Evolutionary conservation across 2,888 invertebrate species (phyloP).

Genomic region (Phyllotreta striolata): DNA sequence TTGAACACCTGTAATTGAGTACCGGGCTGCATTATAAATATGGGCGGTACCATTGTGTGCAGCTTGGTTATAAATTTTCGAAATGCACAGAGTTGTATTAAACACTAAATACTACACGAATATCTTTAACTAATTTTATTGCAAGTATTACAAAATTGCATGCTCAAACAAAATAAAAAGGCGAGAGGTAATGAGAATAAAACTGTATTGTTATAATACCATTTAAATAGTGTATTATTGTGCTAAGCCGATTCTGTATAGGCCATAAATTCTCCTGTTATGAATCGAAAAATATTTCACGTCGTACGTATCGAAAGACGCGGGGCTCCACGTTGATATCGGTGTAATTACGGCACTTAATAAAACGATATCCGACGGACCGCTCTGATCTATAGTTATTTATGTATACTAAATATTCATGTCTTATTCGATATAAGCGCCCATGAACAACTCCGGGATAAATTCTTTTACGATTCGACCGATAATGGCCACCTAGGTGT

Average conservation of each 20-base stretch:
- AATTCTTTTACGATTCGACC: slow-evolving; percentile 40
- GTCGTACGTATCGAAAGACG: slow-evolving; percentile 47
- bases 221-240: neutral
- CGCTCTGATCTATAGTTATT: slow-evolving; percentile 44
- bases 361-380: slow-evolving; percentile 48
- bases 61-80: slow-evolving; percentile 48
- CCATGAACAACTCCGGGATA: slow-evolving; percentile 50
- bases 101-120: neutral
- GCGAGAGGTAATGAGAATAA: neutral
- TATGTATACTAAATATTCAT: slow-evolving; percentile 49
- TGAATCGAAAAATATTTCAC: slow-evolving; percentile 47
- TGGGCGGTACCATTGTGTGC: slow-evolving; percentile 48
- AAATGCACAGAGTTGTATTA: slow-evolving; percentile 15
- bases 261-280: slow-evolving; percentile 25
- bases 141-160: no score
- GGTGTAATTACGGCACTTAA: slow-evolving; percentile 52
- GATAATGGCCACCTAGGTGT: slow-evolving; percentile 35
- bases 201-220: neutral
- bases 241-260: neutral
- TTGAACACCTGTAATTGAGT: slow-evolving; percentile 48
- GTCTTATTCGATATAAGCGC: slow-evolving; percentile 50
- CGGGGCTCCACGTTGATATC: slow-evolving; percentile 48
- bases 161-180: neutral
- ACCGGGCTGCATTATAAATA: slow-evolving; percentile 43
- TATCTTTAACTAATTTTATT: neutral